A percentile compares a stretch with the other conserved stretches of the same genome.
These are phyloP conservation scores for Lepilemur septentrionalis DNA, from an alignment of 2,797 vertebrate species.

Conservation along the genomic window DNA sequence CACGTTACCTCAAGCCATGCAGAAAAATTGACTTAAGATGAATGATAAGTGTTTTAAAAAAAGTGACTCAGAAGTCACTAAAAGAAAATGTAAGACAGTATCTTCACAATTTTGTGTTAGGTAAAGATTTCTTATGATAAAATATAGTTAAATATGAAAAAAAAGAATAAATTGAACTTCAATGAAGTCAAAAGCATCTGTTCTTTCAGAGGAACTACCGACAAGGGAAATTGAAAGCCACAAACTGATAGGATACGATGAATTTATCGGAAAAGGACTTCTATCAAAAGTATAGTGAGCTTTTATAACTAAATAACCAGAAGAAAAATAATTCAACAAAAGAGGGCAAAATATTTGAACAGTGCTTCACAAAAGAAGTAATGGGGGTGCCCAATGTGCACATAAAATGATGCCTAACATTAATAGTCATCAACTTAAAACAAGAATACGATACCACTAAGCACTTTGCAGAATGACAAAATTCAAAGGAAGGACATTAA, in stretches of 20 bases:
- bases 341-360: background rate
- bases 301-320: background rate
- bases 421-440: background rate
- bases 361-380: background rate
- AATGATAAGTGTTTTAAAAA: background rate
- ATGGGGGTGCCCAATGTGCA: background rate
- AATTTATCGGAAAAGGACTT: background rate
- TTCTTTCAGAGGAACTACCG: background rate
- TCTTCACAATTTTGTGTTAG: background rate
- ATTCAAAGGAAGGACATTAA: background rate
- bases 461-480: background rate
- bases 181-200: background rate
- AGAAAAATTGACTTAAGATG: background rate
- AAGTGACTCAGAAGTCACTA: background rate
- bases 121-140: background rate
- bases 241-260: background rate
- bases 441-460: background rate
- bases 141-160: background rate
- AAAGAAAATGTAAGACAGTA: background rate
- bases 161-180: background rate
- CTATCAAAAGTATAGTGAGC: background rate
- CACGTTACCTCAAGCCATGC: background rate
- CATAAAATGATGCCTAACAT: background rate
- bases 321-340: background rate
- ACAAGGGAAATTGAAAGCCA: background rate